phyloP scores from a whole-genome alignment of 2,797 vertebrate species.

The Anomalospiza imberbis region DNA sequence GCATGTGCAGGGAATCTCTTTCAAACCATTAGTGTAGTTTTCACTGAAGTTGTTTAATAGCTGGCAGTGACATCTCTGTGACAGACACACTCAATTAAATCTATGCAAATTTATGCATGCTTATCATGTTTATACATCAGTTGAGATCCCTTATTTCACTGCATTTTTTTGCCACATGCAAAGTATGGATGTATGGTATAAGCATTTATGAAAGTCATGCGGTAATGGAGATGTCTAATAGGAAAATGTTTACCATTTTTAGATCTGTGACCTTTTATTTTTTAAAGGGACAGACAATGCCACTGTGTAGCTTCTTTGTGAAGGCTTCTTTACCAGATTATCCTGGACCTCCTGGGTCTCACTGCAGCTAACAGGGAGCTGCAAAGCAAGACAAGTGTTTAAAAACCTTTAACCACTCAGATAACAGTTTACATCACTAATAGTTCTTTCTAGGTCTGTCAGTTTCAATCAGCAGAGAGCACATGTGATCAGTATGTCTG shows the following conservation, averaged over 20 bases:
- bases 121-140: slow-evolving; percentile 14
- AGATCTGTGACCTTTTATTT: neutral
- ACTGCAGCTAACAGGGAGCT: neutral
- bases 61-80: slow-evolving; percentile 4
- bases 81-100: slow-evolving; percentile 30
- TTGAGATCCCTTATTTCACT: slow-evolving; percentile 6
- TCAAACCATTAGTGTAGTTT: slow-evolving; percentile 7
- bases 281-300: neutral
- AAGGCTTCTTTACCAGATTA: neutral
- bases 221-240: neutral
- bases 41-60: neutral
- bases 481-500: slow-evolving; percentile 75
- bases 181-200: neutral
- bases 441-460: slow-evolving; percentile 75
- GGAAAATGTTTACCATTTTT: neutral
- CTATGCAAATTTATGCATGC: slow-evolving; percentile 23
- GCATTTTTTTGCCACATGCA: neutral
- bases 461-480: slow-evolving; percentile 70
- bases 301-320: neutral
- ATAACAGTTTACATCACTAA: slow-evolving; percentile 67
- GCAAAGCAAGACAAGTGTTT: slow-evolving; percentile 54
- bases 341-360: neutral
- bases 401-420: slow-evolving; percentile 46
- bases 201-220: neutral
- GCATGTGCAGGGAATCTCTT: slow-evolving; percentile 1